These are phyloP conservation scores for Caenorhabditis sp. DNA, from an alignment of 2,888 invertebrate genomes.

Conservation along the genomic window DNA sequence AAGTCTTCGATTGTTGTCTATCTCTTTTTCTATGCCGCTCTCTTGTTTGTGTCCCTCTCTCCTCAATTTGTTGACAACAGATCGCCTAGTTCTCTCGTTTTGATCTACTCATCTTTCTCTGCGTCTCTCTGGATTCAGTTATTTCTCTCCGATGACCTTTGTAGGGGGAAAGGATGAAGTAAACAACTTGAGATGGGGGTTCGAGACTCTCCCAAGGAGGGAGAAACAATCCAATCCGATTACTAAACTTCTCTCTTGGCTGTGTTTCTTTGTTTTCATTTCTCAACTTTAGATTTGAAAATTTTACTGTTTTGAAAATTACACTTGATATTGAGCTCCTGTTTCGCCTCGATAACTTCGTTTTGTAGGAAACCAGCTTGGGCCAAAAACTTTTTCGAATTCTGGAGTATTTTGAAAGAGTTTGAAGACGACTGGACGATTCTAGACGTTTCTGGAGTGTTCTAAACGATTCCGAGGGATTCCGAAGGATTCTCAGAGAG, in stretches of 20 bases:
- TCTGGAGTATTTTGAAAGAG: too few species aligned
- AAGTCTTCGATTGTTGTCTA: not conserved
- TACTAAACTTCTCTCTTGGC: not conserved
- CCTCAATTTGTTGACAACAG: constrained; percentile 45
- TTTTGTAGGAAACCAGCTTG: too few species aligned
- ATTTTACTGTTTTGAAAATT: too few species aligned
- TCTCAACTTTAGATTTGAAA: not conserved
- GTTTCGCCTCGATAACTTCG: too few species aligned
- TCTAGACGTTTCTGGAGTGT: too few species aligned
- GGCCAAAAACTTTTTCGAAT: too few species aligned
- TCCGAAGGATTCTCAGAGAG: too few species aligned
- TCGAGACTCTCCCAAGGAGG: constrained; percentile 9
- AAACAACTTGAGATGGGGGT: constrained; percentile 33
- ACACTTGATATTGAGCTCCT: too few species aligned
- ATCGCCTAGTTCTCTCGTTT: constrained; percentile 14
- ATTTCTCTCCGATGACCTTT: constrained; percentile 41
- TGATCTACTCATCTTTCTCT: constrained; percentile 16
- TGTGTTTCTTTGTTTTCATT: not conserved
- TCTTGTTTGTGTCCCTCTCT: constrained; percentile 47
- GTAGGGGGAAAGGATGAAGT: constrained; percentile 29
- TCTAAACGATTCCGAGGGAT: too few species aligned
- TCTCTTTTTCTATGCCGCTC: constrained; percentile 18
- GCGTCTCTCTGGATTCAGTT: constrained; percentile 26
- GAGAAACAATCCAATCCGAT: not conserved
- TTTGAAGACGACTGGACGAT: too few species aligned